Evolutionary conservation across 2,888 invertebrate species (phyloP).

Genomic region (Neoascia interrupta): DNA sequence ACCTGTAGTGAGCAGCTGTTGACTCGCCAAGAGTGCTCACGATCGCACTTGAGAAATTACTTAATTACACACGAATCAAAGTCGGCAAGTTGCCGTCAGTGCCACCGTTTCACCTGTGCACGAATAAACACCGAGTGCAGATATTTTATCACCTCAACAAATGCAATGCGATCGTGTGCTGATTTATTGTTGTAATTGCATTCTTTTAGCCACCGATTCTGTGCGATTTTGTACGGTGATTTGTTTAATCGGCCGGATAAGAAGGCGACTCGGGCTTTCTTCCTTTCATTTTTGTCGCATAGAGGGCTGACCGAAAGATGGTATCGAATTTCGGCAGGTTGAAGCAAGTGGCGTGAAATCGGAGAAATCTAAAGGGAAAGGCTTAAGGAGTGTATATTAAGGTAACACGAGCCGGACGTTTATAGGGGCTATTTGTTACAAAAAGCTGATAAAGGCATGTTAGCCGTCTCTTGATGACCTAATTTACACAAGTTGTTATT

Average conservation of each 20-base stretch:
- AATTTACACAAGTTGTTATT: no score
- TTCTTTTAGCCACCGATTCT: constrained; percentile 56
- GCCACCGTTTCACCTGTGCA: constrained; percentile 53
- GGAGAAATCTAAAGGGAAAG: constrained; percentile 59
- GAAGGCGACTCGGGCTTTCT: constrained; percentile 27
- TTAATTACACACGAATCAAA: constrained; percentile 66
- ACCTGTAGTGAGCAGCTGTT: constrained; percentile 52
- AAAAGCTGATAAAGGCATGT: constrained; percentile 25
- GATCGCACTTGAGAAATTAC: constrained; percentile 67
- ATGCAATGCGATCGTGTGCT: constrained; percentile 62
- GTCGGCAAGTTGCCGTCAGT: constrained; percentile 21
- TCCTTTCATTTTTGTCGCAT: constrained; percentile 41
- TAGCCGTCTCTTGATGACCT: constrained; percentile 48
- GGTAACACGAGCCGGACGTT: constrained; percentile 17
- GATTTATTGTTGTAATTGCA: constrained; percentile 64
- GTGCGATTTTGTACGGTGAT: constrained; percentile 57
- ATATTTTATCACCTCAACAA: constrained; percentile 60
- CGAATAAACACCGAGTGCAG: constrained; percentile 17
- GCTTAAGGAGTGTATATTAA: no score
- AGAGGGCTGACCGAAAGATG: constrained; percentile 32
- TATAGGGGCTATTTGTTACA: constrained; percentile 43
- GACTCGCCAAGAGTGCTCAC: no score
- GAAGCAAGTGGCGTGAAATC: constrained; percentile 57
- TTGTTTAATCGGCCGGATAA: constrained; percentile 62
- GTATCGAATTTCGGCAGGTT: constrained; percentile 45